Conservation (phyloP, 2,113 vertebrate genomes). For the Xerus inauris region DNA sequence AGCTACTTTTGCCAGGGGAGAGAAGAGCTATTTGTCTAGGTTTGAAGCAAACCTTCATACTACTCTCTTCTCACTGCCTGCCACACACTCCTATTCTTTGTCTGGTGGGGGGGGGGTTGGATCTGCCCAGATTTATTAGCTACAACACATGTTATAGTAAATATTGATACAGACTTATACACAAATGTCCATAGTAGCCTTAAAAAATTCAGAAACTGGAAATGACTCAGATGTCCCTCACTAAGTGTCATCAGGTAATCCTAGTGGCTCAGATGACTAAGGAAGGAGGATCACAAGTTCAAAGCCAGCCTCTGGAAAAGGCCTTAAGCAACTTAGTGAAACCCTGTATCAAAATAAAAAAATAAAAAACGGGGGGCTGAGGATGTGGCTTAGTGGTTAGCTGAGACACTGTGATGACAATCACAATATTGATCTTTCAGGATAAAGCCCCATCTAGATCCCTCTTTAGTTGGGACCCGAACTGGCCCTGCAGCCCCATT, state of each 20-base stretch:
- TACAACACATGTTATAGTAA: background rate
- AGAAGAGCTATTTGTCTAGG: background rate
- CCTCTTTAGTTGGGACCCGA: background rate
- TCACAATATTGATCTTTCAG: background rate
- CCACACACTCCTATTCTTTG: background rate
- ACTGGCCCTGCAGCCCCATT: background rate
- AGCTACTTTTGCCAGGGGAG: background rate
- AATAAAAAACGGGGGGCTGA: no score
- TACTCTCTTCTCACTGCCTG: background rate
- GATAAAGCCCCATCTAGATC: background rate
- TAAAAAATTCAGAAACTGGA: background rate
- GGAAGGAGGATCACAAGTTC: no score
- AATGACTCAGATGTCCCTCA: background rate
- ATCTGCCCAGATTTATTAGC: background rate
- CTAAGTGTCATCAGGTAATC: background rate
- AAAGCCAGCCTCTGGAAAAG: no score
- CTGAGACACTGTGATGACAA: background rate
- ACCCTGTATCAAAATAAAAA: no score
- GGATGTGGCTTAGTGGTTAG: no score
- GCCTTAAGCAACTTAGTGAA: no score
- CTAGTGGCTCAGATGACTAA: no score
- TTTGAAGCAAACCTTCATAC: background rate
- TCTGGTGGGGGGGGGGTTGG: background rate
- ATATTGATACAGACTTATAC: background rate
- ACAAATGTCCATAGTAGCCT: background rate